Evolutionary conservation across 2,113 vertebrate genomes (phyloP), one percentile per base, ranked within the genome.

Genomic region (Actenoides lindsayi): DNA sequence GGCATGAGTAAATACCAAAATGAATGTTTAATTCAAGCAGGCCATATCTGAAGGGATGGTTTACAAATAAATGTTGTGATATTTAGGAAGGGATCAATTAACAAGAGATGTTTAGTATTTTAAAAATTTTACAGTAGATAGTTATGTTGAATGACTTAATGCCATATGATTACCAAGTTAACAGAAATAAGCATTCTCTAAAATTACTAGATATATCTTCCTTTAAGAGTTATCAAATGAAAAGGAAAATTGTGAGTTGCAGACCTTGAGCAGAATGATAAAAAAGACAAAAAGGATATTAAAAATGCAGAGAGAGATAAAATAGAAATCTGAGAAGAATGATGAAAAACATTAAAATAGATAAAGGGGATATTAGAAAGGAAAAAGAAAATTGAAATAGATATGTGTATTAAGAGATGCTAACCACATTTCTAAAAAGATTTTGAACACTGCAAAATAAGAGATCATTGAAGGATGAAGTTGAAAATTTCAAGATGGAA

Each of bases 381-480:
- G 35, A 84, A 94, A 73, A 56, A 91, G 68, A 88, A 95, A 97
- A 78, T 87, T 79, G 89, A 89, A 90, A 93, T 37, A 80, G 92
- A 92, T 57, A 54, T 33, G 24, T 71, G 46, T 62, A 46, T 84
- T 88, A 75, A 87, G 84, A 96, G 75, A 83, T n/a, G 44, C 57
- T 85, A 78, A 74, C 70, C 59, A 85, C 33, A 31, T 65, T 81
- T 95, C 95, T 59, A 60, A 76, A 91, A 82, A 89, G 78, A 84
- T 77, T 88, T 78, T 86, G 70, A 84, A 41, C 39, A 62, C 12
- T 42, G 39, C 17, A 74, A 51, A 96, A 88, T 35, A 90, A 93
- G 75, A 90, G 65, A 83, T 84, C 81, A 59, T 68, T 46, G 95
- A 86, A 77, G 86, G 91, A 82, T 73, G 73, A 90, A 92, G 97